A percentile compares a stretch with the other conserved stretches of the same genome.
Evolutionary conservation across 2,113 vertebrate genomes (phyloP).

Genomic region (Redunca redunca): DNA sequence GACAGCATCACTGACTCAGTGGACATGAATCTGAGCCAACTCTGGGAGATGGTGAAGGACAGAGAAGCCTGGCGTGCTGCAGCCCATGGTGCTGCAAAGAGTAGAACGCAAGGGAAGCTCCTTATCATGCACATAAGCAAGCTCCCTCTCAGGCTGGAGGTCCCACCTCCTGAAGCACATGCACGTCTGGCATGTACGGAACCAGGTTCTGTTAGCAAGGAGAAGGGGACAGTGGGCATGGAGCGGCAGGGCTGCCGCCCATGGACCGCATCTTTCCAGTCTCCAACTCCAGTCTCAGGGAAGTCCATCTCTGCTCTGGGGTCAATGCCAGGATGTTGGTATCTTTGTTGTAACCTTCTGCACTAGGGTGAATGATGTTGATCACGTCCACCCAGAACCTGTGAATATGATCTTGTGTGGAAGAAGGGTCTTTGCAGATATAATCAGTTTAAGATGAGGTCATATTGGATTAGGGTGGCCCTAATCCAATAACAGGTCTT

Average conservation of each 20-base stretch:
- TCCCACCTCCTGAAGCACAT: not conserved
- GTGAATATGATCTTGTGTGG: not conserved
- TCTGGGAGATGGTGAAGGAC: not conserved
- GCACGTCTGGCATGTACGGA: fast-evolving
- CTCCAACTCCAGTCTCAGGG: not conserved
- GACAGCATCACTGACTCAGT: not conserved
- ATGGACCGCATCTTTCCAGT: too few species aligned
- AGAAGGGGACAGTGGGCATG: not conserved
- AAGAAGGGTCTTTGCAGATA: not conserved
- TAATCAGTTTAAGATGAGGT: not conserved
- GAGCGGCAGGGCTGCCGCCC: not conserved
- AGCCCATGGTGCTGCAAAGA: not conserved
- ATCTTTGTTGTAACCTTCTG: not conserved
- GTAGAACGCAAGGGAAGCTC: not conserved
- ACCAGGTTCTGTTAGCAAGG: not conserved
- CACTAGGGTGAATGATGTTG: fast-evolving
- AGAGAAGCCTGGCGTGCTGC: not conserved
- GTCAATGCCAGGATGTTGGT: fast-evolving
- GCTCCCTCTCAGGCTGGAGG: not conserved
- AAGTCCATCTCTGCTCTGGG: not conserved
- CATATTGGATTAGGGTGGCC: not conserved
- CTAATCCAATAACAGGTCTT: not conserved
- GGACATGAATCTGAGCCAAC: not conserved
- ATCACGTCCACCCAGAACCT: not conserved
- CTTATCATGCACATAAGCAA: not conserved